Conservation (phyloP, 2,113 vertebrate genomes). For the Lepus timidus region DNA sequence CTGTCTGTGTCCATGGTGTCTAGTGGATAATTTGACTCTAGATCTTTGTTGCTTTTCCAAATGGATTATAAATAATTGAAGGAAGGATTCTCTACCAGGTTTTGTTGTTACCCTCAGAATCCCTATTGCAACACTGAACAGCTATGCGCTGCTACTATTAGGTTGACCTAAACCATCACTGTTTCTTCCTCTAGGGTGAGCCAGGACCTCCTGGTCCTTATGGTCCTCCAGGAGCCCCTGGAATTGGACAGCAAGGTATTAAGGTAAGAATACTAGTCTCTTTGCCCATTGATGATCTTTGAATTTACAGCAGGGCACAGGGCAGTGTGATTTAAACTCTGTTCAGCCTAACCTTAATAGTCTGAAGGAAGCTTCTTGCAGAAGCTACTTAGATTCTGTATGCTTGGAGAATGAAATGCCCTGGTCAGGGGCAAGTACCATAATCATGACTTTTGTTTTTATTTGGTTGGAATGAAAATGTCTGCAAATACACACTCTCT, state of each 20-base stretch:
- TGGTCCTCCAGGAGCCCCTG: conserved; percentile 89
- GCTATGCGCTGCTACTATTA: neutral
- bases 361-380: neutral
- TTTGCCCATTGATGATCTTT: neutral
- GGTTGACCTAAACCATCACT: conserved; percentile 13
- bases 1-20: neutral
- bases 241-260: conserved; percentile 91
- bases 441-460: conserved; percentile 5
- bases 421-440: neutral
- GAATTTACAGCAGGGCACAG: neutral
- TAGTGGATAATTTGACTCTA: neutral
- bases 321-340: neutral
- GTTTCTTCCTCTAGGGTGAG: conserved; percentile 84
- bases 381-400: neutral
- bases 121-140: neutral
- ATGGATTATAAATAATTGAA: neutral
- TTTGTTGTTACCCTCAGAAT: neutral
- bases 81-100: neutral
- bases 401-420: neutral
- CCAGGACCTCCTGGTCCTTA: conserved; percentile 89
- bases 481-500: conserved; percentile 17
- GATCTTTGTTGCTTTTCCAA: neutral
- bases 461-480: conserved; percentile 13
- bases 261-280: conserved; percentile 88
- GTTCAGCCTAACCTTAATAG: neutral